These are phyloP conservation scores for Achroia grisella DNA, from an alignment of 1,140 invertebrate species.

Conservation along the genomic window DNA sequence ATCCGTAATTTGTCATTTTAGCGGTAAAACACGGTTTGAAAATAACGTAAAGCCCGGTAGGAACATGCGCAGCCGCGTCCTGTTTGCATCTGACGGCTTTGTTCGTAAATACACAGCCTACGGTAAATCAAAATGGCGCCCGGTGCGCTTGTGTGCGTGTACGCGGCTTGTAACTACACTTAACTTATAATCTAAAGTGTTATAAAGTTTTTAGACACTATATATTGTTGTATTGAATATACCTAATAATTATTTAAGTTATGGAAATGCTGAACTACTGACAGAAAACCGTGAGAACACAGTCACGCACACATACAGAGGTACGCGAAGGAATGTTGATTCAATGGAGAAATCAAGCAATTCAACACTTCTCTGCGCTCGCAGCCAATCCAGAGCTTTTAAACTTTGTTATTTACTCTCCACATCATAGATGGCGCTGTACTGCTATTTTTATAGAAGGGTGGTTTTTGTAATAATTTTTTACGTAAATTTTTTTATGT, in stretches of 20 bases:
- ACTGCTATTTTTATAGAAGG: constrained; percentile 18
- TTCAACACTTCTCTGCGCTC: constrained; percentile 42
- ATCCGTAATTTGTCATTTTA: constrained; percentile 61
- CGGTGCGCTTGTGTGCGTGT: constrained; percentile 47
- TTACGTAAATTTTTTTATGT: too few relatives aligned
- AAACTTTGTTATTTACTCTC: constrained; percentile 32
- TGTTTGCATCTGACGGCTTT: constrained; percentile 71
- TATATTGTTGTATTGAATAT: constrained; percentile 18
- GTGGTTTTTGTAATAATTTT: constrained; percentile 2
- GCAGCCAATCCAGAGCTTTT: constrained; percentile 52
- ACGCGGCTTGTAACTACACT: constrained; percentile 36
- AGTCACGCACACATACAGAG: constrained; percentile 53
- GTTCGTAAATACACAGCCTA: constrained; percentile 68
- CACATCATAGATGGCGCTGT: constrained; percentile 49
- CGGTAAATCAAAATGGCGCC: constrained; percentile 71
- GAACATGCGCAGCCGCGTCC: constrained; percentile 68
- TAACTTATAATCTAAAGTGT: constrained; percentile 20
- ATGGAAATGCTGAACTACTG: constrained; percentile 21
- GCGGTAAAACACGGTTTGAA: constrained; percentile 64
- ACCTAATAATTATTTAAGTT: constrained; percentile 38
- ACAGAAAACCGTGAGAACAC: constrained; percentile 54
- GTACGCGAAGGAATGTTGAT: constrained; percentile 70
- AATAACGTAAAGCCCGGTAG: constrained; percentile 52
- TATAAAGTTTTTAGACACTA: constrained; percentile 9
- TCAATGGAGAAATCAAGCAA: constrained; percentile 71